Base-by-base conservation (phyloP, 1,140 invertebrate species). In the Scaptomyza pallida region DNA sequence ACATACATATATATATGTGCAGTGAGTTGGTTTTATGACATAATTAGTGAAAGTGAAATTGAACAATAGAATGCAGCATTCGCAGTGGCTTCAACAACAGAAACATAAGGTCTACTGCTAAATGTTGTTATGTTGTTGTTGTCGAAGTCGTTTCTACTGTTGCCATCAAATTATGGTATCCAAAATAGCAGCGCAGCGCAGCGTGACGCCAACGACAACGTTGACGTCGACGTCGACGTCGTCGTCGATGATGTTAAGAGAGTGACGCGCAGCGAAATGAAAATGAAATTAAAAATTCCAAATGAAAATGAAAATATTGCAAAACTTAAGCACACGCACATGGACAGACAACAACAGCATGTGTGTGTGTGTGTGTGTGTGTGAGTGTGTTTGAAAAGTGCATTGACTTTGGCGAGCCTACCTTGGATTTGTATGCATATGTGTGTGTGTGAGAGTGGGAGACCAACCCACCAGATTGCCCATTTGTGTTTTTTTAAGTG, bases 1-100 rank as follows among this genome's bases (percentile, higher is more conserved):
- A n/a, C n/a, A n/a, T n/a, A n/a, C n/a, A n/a, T 56, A 33, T 13
- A 37, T 21, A 4, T 30, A 8, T 30, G 50, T 37, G 40, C 57
- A 48, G 37, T 13, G 30, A 59, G 57, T 65, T 52, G 37, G 52
- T 45, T 71, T 73, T 71, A 63, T 89, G 83, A 89, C 83, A 89
- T 89, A 89, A 89, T 89, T 88, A 89, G 83, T 82, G 83, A 89
- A 89, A 89, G 83, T 77, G 72, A 89, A 89, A 77, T 67, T 76
- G 72, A 81, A 75, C 64, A 59, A 40, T 41, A 47, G 45, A 64
- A n/a, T 65, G 61, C 30, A 30, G 26, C 23, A 17, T 35, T 44
- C 5, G 55, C 55, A 19, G 15, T 21, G 6, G 48, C 54, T 8
- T 12, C 30, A 48, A 40, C 56, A 40, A 19, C 44, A 62, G 26